Conservation (phyloP, 2,888 invertebrate species). For the Clepsis dumicolana region DNA sequence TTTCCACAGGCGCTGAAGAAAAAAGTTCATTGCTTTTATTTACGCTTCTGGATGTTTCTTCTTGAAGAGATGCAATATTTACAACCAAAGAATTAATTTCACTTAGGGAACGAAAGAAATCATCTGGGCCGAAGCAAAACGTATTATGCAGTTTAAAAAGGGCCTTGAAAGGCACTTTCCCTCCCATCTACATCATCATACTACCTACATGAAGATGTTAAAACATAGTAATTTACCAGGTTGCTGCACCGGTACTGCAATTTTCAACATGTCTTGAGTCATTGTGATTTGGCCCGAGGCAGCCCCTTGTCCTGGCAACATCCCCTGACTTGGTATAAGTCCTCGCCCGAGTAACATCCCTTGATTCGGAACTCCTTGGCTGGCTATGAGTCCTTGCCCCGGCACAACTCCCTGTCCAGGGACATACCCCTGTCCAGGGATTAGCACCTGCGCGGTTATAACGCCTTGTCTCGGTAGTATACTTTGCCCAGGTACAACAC, state of each 20-base stretch:
- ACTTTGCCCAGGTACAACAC: constrained; percentile 6
- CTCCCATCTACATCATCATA: too few species aligned
- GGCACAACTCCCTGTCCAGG: constrained; percentile 10
- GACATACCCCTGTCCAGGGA: neutral
- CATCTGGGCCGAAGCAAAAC: too few species aligned
- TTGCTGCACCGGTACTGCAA: constrained; percentile 21
- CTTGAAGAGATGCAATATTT: neutral
- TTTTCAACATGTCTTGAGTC: constrained; percentile 33
- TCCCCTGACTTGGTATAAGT: neutral
- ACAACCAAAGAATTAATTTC: neutral
- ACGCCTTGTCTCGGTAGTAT: neutral
- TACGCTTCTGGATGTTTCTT: neutral
- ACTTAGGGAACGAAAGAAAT: too few species aligned
- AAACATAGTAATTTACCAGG: constrained; percentile 16
- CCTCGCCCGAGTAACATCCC: constrained; percentile 8
- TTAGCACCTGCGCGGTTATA: neutral
- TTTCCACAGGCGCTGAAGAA: constrained; percentile 55
- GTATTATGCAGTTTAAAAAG: too few species aligned
- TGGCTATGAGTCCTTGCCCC: neutral
- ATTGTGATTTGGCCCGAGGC: constrained; percentile 23
- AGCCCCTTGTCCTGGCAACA: constrained; percentile 15
- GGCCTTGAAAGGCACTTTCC: neutral
- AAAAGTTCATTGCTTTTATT: neutral
- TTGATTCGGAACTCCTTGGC: constrained; percentile 1
- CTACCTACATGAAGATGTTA: neutral